Evolutionary conservation across 2,797 vertebrate genomes (phyloP).

Genomic region (Ataeniobius toweri): DNA sequence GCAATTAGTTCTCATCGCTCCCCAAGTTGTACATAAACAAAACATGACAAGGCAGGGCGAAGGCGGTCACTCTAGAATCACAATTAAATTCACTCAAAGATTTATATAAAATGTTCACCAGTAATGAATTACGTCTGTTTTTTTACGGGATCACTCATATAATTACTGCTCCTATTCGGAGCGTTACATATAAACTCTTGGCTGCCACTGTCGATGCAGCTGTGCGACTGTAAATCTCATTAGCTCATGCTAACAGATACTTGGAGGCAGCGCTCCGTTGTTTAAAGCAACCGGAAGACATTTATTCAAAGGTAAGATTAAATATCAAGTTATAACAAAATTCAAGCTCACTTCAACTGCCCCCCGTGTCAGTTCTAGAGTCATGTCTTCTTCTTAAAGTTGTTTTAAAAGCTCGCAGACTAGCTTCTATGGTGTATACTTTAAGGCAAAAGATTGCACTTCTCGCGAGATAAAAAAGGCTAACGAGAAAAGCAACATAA

Average conservation of each 20-base stretch:
- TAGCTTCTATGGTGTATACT: not conserved
- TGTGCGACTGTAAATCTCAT: slow-evolving; percentile 5
- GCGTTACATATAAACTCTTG: not conserved
- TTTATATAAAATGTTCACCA: not conserved
- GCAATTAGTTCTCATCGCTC: not conserved
- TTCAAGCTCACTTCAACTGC: slow-evolving; percentile 62
- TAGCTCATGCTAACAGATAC: slow-evolving; percentile 40
- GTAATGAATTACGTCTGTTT: not conserved
- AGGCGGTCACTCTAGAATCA: not conserved
- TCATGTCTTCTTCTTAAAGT: slow-evolving; percentile 41
- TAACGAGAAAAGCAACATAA: not conserved
- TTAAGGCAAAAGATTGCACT: fast-evolving
- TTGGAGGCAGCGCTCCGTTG: not conserved
- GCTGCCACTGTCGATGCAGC: not conserved
- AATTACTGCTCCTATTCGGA: fast-evolving
- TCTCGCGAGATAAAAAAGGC: slow-evolving; percentile 57
- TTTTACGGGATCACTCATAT: not conserved
- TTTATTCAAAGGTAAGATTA: not conserved
- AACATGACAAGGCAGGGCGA: not conserved
- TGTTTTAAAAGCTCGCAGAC: not conserved
- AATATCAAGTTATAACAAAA: not conserved
- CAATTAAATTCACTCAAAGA: not conserved
- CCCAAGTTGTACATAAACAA: not conserved
- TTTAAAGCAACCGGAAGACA: not conserved
- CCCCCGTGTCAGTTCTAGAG: slow-evolving; percentile 54